Base-by-base conservation (phyloP, 2,888 invertebrate species). In the Lasioglossum lativentre region DNA sequence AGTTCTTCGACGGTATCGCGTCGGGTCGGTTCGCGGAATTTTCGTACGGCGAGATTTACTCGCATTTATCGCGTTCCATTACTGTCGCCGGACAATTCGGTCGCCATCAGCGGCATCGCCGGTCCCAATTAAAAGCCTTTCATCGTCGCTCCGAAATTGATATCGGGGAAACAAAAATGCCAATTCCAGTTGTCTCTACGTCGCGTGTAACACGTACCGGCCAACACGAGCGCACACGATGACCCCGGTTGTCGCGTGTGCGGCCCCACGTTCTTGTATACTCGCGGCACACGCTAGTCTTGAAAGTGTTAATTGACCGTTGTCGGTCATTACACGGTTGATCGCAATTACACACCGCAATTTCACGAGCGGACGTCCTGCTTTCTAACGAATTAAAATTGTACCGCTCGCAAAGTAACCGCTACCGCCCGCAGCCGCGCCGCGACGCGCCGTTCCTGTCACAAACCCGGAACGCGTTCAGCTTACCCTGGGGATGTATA, bases 131-230 rank as follows among this genome's bases (percentile, higher is more conserved):
- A 93, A 94, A 94, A 93, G 90, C 82, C 91, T 91, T 93, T 93
- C 91, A 92, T 89, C 91, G 91, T 91, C 90, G 83, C 90, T 87
- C 90, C 91, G 93, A 92, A 94, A 94, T 94, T 93, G 94, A 93
- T 94, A 94, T 94, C 93, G 92, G 87, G 87, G 93, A 94, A 93
- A 93, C 93, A 94, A 94, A 94, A 94, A 94, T 93, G 94, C 93
- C 94, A 94, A 94, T 94, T 94, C 93, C 93, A 94, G 90, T 90
- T 92, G 91, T 92, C 92, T 94, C 92, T 94, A 93, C 80, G 85
- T 83, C 82, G 89, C 91, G 89, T 90, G 87, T 83, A 90, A 90
- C 82, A 74, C 86, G 90, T 83, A 88, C 88, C 80, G 79, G 83
- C 83, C 85, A 78, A 76, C 78, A 76, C 63, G 10, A 34, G 30